A percentile compares a stretch with the other conserved stretches of the same genome.
These are phyloP conservation scores for Casuarius casuarius DNA, from an alignment of 2,113 vertebrate species.

Conservation along the genomic window DNA sequence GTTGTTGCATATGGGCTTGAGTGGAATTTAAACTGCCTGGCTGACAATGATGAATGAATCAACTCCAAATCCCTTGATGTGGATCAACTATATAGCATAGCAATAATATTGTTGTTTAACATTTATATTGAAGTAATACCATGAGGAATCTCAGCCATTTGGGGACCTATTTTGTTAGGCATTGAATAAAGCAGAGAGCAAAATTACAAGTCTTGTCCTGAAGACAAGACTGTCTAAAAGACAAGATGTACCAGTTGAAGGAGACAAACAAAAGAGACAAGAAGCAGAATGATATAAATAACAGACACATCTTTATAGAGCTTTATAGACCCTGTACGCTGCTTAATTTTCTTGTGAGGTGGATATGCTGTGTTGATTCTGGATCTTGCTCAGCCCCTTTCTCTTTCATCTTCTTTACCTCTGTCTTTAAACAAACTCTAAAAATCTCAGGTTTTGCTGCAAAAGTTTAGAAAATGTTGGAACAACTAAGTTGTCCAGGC, in stretches of 20 bases:
- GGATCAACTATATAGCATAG: slow-evolving; percentile 59
- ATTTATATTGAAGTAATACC: slow-evolving; percentile 57
- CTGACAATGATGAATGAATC: slow-evolving; percentile 71
- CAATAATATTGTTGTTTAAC: slow-evolving; percentile 69
- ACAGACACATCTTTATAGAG: not conserved
- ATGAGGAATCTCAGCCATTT: not conserved
- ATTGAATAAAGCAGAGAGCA: not conserved
- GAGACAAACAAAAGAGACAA: not conserved
- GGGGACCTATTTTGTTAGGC: not conserved
- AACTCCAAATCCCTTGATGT: slow-evolving; percentile 55
- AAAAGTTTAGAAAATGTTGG: not conserved
- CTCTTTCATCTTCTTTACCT: not conserved
- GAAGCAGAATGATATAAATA: not conserved
- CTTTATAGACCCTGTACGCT: not conserved
- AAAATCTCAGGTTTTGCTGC: not conserved
- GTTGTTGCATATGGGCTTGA: not conserved
- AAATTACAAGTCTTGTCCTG: not conserved
- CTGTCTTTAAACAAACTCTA: not conserved
- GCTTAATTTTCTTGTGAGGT: not conserved
- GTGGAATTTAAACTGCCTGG: slow-evolving; percentile 52
- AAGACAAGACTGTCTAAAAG: not conserved
- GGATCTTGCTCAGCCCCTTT: not conserved
- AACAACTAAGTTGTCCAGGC: not conserved
- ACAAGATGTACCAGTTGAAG: not conserved
- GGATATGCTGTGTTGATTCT: not conserved